These are phyloP conservation scores for Zeugodacus cucurbitae DNA, from an alignment of 1,140 invertebrate species.

Conservation along the genomic window DNA sequence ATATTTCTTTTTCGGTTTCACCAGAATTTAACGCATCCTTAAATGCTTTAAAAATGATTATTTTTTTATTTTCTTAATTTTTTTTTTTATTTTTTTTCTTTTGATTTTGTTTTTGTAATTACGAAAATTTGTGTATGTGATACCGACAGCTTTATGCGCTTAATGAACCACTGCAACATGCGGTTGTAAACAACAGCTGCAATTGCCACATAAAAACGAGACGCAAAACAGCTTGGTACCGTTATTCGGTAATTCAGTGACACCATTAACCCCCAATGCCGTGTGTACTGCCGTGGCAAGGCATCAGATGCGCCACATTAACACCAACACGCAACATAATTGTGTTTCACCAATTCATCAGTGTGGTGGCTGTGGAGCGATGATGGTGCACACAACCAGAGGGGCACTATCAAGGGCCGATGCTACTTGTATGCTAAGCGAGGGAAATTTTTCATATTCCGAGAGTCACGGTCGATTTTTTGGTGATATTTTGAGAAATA, in stretches of 20 bases:
- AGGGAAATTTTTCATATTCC: background rate
- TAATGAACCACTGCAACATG: background rate
- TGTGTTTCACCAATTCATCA: background rate
- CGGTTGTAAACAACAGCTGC: background rate
- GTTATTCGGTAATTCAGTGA: conserved; percentile 23
- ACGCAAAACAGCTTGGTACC: background rate
- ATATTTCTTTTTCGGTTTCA: too few relatives aligned
- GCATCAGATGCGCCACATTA: conserved; percentile 26
- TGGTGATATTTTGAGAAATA: background rate
- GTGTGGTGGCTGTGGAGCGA: background rate
- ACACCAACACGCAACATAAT: conserved; percentile 34
- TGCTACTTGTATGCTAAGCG: background rate
- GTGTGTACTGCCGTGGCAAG: background rate
- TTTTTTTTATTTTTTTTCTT: background rate
- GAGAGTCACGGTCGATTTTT: background rate
- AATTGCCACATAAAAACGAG: background rate
- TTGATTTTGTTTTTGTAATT: background rate
- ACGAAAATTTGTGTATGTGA: background rate
- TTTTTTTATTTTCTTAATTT: too few relatives aligned
- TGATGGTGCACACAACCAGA: background rate
- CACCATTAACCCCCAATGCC: conserved; percentile 28
- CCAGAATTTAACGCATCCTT: too few relatives aligned
- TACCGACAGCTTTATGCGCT: background rate
- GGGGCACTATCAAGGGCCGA: background rate
- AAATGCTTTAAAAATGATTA: too few relatives aligned